A percentile compares a stretch with the other conserved stretches of the same genome.
Evolutionary conservation across 2,797 vertebrate species (phyloP).

Genomic region (Myotis pilosus): DNA sequence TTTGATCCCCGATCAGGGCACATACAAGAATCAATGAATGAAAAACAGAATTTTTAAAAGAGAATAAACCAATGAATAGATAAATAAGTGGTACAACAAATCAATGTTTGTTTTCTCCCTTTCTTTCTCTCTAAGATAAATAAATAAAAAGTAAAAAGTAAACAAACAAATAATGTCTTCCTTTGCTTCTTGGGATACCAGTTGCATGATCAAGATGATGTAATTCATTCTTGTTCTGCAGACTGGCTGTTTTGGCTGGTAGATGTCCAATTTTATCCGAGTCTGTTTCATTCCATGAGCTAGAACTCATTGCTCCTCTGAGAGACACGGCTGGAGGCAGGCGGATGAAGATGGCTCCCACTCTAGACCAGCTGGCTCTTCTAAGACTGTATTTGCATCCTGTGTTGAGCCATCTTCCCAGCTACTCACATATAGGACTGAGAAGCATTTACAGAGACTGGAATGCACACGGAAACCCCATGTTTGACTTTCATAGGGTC

Average conservation of each 20-base stretch:
- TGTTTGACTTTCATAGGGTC: not conserved
- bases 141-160: not conserved
- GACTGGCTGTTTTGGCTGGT: not conserved
- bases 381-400: not conserved
- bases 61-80: not conserved
- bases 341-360: not conserved
- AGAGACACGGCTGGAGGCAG: not conserved
- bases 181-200: not conserved
- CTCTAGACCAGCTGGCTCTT: not conserved
- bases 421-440: not conserved
- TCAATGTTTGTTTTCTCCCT: not conserved
- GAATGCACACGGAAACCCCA: not conserved
- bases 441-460: not conserved
- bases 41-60: too few relatives aligned
- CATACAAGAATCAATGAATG: not conserved
- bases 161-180: not conserved
- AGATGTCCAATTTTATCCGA: not conserved
- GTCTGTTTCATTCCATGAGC: not conserved
- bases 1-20: not conserved
- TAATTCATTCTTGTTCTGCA: not conserved
- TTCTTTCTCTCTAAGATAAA: not conserved
- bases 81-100: not conserved
- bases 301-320: not conserved
- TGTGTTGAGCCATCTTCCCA: not conserved
- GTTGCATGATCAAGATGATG: not conserved